Base-by-base conservation (phyloP, 1,140 invertebrate species). In the Polypedilum pembai region DNA sequence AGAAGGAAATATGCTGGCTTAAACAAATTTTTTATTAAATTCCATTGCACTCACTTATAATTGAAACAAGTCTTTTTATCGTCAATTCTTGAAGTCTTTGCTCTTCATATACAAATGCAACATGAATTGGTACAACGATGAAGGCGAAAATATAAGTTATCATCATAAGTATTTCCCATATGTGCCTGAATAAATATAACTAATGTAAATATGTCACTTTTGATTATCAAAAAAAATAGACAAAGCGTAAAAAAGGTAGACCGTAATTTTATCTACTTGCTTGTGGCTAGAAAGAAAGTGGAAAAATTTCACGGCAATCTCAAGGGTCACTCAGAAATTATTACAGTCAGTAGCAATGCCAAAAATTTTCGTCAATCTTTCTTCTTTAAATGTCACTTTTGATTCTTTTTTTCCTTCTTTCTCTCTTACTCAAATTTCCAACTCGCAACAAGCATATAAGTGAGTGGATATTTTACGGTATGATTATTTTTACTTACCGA, bases 111-210 rank as follows among this genome's bases (percentile, higher is more conserved):
- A 56, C 12, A 56, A 56, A 56, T n/a, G 45, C 8, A 0, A 15
- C 45, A 56, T 56, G 12, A 12, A 56, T 56, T 0, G 45, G 45
- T 12, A 56, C 15, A 4, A 56, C 12, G 4, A 56, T 21, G 20
- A 69, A 69, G 7, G 15, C 20, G 8, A 69, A 20, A 18, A n/a
- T 18, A 20, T 69, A 69, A 20, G 65, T 69, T 69, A 69, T 69
- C 65, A 69, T 20, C 20, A 69, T 69, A n/a, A 69, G 7, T 2
- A 69, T 20, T 20, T 69, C 65, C 65, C 65, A 69, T 7, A 69
- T 18, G 65, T 69, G 10, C 7, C 65, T 69, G 45, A n/a, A n/a
- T n/a, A n/a, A n/a, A n/a, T n/a, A n/a, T n/a, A n/a, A n/a, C n/a
- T 56, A n/a, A 15, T n/a, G 45, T 3, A 56, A 56, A 56, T 56